A percentile compares a stretch with the other conserved stretches of the same genome.
phyloP scores from a whole-genome alignment of 2,888 invertebrate genomes.

The Notodonta dromedarius region DNA sequence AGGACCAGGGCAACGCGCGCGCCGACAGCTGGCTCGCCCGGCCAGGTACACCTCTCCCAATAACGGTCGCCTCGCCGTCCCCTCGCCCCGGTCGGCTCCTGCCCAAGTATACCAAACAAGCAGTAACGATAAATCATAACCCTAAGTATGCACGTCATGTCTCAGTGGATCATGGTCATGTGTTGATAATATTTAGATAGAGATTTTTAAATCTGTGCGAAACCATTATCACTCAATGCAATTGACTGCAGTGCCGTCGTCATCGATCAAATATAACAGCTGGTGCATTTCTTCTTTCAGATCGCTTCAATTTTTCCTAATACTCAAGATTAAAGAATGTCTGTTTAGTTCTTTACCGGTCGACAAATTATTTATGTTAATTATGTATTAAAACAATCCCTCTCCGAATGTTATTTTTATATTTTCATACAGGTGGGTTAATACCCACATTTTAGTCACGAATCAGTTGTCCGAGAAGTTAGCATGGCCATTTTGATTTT shows the following conservation, averaged over 20 bases:
- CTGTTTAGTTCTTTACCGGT: background rate
- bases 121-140: too few relatives aligned
- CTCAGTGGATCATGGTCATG: too few relatives aligned
- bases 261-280: background rate
- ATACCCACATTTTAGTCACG: too few relatives aligned
- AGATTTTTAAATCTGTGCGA: too few relatives aligned
- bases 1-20: slow-evolving; percentile 1
- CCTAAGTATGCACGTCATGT: too few relatives aligned
- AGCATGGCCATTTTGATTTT: too few relatives aligned
- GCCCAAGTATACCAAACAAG: too few relatives aligned
- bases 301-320: background rate
- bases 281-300: background rate
- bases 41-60: background rate
- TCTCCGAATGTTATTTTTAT: background rate
- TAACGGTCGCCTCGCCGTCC: too few relatives aligned
- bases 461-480: too few relatives aligned
- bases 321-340: background rate
- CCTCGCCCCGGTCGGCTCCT: too few relatives aligned
- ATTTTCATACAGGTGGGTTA: background rate
- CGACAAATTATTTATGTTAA: background rate
- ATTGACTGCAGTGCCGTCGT: background rate
- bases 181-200: too few relatives aligned
- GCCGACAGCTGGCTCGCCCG: slow-evolving; percentile 5
- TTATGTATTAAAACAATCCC: background rate
- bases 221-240: background rate